A percentile compares a stretch with the other conserved stretches of the same genome.
Conservation (phyloP, 2,797 vertebrate species). For the Microhierax caerulescens region DNA sequence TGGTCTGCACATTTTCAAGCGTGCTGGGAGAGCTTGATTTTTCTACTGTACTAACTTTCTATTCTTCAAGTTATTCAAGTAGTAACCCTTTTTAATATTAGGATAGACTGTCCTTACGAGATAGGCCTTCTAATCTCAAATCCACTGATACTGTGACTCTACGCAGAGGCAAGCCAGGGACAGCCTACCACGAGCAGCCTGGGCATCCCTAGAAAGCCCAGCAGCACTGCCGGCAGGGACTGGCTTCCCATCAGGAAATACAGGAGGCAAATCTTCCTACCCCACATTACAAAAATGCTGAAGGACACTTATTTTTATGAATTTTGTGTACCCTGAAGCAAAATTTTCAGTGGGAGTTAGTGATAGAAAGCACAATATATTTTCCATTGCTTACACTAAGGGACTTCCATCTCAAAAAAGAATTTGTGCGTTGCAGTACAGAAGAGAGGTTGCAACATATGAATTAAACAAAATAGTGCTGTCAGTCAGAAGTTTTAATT, state of each 20-base stretch:
- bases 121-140: neutral
- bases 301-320: neutral
- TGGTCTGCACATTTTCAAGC: neutral
- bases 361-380: neutral
- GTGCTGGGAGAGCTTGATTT: neutral
- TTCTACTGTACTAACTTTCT: neutral
- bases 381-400: neutral
- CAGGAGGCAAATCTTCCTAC: neutral
- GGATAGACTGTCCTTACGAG: neutral
- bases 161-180: neutral
- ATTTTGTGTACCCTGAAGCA: neutral
- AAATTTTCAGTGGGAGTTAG: neutral
- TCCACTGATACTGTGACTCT: neutral
- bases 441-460: neutral
- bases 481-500: neutral
- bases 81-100: neutral
- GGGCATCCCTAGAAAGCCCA: neutral
- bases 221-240: neutral
- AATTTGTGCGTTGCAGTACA: rapidly evolving
- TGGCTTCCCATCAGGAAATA: neutral
- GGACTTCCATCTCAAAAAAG: neutral
- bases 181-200: neutral
- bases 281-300: neutral
- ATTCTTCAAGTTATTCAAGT: neutral
- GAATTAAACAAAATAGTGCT: neutral